Evolutionary conservation across 2,888 invertebrate genomes (phyloP), one percentile per base, ranked within the genome.

Genomic region (Caradrina clavipalpis): DNA sequence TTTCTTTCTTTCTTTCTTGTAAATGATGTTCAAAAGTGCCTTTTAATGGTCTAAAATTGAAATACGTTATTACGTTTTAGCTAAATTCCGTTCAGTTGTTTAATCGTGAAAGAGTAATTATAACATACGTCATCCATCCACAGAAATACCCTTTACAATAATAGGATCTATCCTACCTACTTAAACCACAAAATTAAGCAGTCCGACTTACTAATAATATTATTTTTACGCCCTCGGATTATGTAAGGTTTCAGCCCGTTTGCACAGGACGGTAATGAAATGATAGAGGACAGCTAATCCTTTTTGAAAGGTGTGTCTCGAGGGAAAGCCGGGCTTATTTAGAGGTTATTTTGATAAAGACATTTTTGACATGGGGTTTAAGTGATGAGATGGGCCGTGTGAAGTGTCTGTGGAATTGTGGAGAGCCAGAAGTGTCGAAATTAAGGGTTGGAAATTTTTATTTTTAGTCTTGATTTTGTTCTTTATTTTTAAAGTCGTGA

Each of bases 251-350:
- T 49, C 19, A 54, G 10, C 39, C 50, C 19, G 62, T 65, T 78
- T 76, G 45, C 51, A 59, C 49, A 76, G 69, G 82, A 61, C 66
- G 17, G 57, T 72, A 76, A 76, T 83, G 62, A 81, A 80, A 82
- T 81, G 69, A 81, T 74, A 72, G 65, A 68, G 59, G 45, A 60
- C 26, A 72, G 63, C 67, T 80, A 76, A 82, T 82, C 81, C 62
- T 50, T 58, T 69, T 69, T 69, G 73, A 82, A 80, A 80, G 69
- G 73, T 69, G 69, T 68, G 69, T 56, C 81, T 73, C 65, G 15
- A n/a, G 73, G 66, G 75, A 57, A 17, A 17, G 51, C 51, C 47
- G 42, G 73, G 62, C 61, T 72, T 64, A 59, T 80, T 51, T 26
- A 11, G 58, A 64, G 69, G 51, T 60, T 73, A 69, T 82, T 80